Evolutionary conservation across 1,140 invertebrate genomes (phyloP), one percentile per base, ranked within the genome.

Genomic region (Aradophagus sp.): DNA sequence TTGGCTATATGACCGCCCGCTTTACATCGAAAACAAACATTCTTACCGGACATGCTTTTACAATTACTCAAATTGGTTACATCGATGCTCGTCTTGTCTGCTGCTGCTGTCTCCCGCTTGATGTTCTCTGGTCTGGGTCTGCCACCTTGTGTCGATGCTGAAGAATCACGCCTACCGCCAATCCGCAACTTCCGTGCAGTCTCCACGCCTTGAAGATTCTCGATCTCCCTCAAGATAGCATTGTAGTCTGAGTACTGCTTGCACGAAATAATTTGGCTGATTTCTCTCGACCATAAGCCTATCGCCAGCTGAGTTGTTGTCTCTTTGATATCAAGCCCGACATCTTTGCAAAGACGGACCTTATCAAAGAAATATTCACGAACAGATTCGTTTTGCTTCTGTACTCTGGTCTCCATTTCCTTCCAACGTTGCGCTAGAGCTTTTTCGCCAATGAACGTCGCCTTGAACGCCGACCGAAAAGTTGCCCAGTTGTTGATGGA

Each of bases 21-120:
- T n/a, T 62, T 36, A 58, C 69, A 73, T 11, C 45, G 35, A 39
- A 19, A 73, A 67, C 69, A 34, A 10, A 3, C 3, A 31, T 8
- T 5, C n/a, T 8, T 23, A n/a, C 8, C 20, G 4, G 8, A 13
- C 10, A 5, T 10, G 8, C 1, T 15, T 8, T 16, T 27, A 14
- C 14, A 3, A 26, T 42, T 10, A 19, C 13, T 27, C 10, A 7
- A n/a, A 26, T 8, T 4, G 8, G 8, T 23, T 8, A 23, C 8
- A 4, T 23, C 20, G 4, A 4, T 8, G 4, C 4, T 5, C 20
- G 4, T 31, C 29, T 31, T 31, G 29, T 10, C n/a, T 31, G 13
- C 32, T 11, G 32, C 15, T 15, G 11, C 15, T 23, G 20, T 23
- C 20, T 5, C 12, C 14, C 8, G 10, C 5, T 6, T 32, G 23